Percentiles rank a stretch among this genome's conserved stretches.
Evolutionary conservation across 2,888 invertebrate genomes (phyloP).

Genomic region (Latheticus oryzae): DNA sequence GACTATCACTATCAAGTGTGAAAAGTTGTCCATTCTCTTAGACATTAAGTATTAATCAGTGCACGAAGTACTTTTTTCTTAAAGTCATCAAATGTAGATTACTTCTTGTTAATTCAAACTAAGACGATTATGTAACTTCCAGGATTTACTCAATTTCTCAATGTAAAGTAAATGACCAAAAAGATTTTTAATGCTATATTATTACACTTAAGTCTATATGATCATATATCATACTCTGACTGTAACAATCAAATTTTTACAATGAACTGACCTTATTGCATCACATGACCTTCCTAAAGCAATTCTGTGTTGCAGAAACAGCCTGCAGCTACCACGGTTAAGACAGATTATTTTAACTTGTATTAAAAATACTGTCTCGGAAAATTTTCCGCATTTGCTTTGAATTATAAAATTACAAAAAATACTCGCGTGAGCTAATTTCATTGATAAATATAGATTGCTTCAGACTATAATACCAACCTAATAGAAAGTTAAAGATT

Average conservation of each 20-base stretch:
- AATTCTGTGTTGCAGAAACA: slow-evolving; percentile 13
- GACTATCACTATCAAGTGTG: slow-evolving; percentile 7
- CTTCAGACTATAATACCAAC: no score
- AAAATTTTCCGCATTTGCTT: no score
- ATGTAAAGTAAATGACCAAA: not conserved
- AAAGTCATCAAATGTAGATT: slow-evolving; percentile 20
- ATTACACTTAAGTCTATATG: slow-evolving; percentile 23
- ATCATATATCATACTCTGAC: slow-evolving; percentile 28
- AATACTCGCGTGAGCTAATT: slow-evolving; percentile 6
- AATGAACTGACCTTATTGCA: slow-evolving; percentile 31
- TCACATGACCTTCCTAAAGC: slow-evolving; percentile 27
- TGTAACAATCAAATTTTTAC: slow-evolving; percentile 29
- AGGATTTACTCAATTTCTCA: slow-evolving; percentile 22
- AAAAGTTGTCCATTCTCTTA: slow-evolving; percentile 15
- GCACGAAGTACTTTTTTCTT: slow-evolving; percentile 1
- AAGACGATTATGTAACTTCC: slow-evolving; percentile 14
- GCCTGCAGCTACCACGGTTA: slow-evolving; percentile 26
- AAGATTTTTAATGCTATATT: slow-evolving; percentile 13
- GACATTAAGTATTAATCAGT: slow-evolving; percentile 18
- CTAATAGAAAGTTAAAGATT: no score
- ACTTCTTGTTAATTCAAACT: slow-evolving; percentile 11
- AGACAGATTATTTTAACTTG: slow-evolving; percentile 9
- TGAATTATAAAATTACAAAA: no score
- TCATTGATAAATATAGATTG: not conserved
- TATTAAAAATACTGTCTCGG: slow-evolving; percentile 6